Conservation (phyloP, 2,113 vertebrate genomes). For the Eudyptes chrysolophus region DNA sequence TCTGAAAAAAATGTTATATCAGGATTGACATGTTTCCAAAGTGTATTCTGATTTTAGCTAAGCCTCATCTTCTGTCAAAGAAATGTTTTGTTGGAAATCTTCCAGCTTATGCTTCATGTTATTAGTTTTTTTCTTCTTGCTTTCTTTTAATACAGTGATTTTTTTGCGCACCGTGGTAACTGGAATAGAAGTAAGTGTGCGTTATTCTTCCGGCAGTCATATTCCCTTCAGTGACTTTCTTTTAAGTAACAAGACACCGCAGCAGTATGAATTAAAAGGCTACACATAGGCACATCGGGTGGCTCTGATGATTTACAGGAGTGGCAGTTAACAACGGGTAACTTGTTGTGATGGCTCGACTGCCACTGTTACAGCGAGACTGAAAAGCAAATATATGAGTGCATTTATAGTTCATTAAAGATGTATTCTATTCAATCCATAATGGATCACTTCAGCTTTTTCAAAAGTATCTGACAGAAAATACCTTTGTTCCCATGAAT, state of each 20-base stretch:
- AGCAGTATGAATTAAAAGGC: conserved; percentile 59
- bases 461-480: neutral
- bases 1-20: conserved; percentile 16
- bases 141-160: neutral
- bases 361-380: accelerated
- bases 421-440: neutral
- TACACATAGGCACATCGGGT: neutral
- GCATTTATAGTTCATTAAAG: neutral
- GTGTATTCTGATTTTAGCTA: neutral
- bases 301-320: conserved; percentile 46
- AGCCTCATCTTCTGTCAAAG: neutral
- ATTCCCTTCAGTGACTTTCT: conserved; percentile 14
- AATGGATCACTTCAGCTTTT: neutral
- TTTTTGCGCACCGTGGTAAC: neutral
- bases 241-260: conserved; percentile 9
- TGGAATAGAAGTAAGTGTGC: neutral
- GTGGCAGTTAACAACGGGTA: neutral
- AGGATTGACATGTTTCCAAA: neutral
- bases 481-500: neutral
- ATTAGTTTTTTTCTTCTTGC: neutral
- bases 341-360: conserved; percentile 17
- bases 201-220: conserved; percentile 26
- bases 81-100: neutral
- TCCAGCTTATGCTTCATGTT: neutral
- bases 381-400: neutral